A percentile compares a stretch with the other conserved stretches of the same genome.
These are phyloP conservation scores for Conger conger DNA, from an alignment of 2,113 vertebrate genomes.

Conservation along the genomic window DNA sequence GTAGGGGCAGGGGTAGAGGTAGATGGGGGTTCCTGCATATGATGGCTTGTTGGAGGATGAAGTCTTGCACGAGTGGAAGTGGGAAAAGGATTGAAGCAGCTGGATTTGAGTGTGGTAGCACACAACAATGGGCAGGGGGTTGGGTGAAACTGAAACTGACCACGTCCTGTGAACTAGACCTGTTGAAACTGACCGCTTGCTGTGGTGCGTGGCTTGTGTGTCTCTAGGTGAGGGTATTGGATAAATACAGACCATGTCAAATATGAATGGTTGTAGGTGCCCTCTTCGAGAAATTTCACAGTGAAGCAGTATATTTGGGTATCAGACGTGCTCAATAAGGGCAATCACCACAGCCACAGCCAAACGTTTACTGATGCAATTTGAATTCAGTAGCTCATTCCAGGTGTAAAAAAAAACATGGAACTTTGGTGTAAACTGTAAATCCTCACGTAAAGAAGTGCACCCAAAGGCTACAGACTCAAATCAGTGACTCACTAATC, in stretches of 20 bases:
- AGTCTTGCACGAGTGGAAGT: constrained; percentile 19
- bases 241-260: constrained; percentile 32
- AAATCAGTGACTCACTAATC: neutral
- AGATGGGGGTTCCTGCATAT: neutral
- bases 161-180: constrained; percentile 49
- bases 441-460: neutral
- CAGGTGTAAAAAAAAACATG: neutral
- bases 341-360: neutral
- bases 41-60: constrained; percentile 11
- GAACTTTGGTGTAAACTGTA: neutral
- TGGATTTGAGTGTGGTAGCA: neutral
- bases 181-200: constrained; percentile 43
- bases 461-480: neutral
- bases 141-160: constrained; percentile 46
- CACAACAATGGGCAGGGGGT: constrained; percentile 2
- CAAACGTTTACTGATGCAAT: neutral
- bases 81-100: constrained; percentile 17
- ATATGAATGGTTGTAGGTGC: neutral
- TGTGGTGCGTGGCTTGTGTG: constrained; percentile 39
- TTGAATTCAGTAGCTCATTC: neutral
- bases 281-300: neutral
- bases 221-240: constrained; percentile 40
- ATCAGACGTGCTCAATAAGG: neutral
- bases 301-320: neutral
- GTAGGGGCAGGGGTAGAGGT: too few species aligned